Conservation (phyloP, 2,888 invertebrate genomes). For the Octonoba sinensis region DNA sequence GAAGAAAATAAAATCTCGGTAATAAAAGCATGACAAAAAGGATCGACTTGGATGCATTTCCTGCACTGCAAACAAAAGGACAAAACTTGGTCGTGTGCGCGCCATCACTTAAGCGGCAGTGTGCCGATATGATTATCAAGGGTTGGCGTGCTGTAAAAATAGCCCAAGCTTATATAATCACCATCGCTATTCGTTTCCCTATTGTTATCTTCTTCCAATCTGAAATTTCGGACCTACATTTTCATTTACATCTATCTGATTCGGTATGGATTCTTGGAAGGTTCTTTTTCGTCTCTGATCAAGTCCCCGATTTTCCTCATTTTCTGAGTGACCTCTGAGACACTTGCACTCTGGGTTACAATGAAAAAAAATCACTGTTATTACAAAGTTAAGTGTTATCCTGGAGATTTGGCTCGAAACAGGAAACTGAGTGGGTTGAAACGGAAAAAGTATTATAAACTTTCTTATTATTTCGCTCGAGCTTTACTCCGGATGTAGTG, state of each 20-base stretch:
- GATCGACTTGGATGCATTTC: constrained; percentile 20
- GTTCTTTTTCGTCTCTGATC: constrained; percentile 18
- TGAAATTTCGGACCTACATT: constrained; percentile 29
- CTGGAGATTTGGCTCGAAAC: too few relatives aligned
- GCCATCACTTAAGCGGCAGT: constrained; percentile 7
- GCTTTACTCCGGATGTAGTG: too few relatives aligned
- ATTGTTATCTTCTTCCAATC: constrained; percentile 51
- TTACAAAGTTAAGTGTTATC: too few relatives aligned
- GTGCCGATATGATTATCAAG: constrained; percentile 31
- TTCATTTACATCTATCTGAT: constrained; percentile 19
- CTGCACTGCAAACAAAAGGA: constrained; percentile 42
- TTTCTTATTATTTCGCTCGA: too few relatives aligned
- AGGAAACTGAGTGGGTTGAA: too few relatives aligned
- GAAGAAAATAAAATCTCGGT: too few relatives aligned
- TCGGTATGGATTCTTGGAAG: not conserved
- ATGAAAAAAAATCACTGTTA: too few relatives aligned
- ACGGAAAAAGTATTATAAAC: too few relatives aligned
- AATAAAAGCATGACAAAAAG: too few relatives aligned
- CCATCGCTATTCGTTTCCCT: constrained; percentile 17
- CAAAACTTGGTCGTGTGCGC: constrained; percentile 18
- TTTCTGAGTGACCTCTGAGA: not conserved
- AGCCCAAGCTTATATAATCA: constrained; percentile 4
- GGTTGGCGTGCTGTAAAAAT: constrained; percentile 27
- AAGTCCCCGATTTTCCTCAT: not conserved
- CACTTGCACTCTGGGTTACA: too few relatives aligned